These are phyloP conservation scores for Hippocampus kuda DNA, from an alignment of 2,797 vertebrate species.

Conservation along the genomic window DNA sequence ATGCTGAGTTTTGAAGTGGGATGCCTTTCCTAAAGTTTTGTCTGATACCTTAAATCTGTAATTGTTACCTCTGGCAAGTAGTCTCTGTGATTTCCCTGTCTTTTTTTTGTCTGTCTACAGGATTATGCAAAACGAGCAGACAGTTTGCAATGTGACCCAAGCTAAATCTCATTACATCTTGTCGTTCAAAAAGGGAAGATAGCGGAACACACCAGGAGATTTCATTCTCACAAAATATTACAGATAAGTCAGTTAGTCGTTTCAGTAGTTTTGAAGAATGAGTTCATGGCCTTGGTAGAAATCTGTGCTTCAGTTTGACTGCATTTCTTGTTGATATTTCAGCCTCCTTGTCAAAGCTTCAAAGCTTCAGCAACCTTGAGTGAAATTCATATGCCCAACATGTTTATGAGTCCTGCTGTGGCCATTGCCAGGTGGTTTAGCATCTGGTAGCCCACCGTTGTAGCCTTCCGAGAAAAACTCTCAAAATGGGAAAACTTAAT, in stretches of 20 bases:
- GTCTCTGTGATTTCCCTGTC: neutral
- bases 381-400: conserved; percentile 10
- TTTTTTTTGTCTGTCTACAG: neutral
- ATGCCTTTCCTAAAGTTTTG: too few relatives aligned
- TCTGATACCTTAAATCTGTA: neutral
- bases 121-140: neutral
- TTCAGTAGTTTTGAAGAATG: neutral
- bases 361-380: conserved; percentile 18
- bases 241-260: neutral
- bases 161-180: neutral
- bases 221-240: neutral
- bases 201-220: neutral
- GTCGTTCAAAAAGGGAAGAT: neutral
- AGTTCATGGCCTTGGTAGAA: neutral
- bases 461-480: conserved; percentile 28
- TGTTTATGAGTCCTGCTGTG: conserved; percentile 24
- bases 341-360: conserved; percentile 11
- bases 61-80: neutral
- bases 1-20: too few relatives aligned
- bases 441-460: conserved; percentile 53
- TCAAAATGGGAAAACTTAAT: conserved; percentile 25
- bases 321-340: conserved; percentile 3
- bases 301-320: neutral
- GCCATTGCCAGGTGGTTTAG: conserved; percentile 50
- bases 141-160: neutral